Percentiles rank a stretch among this genome's conserved stretches.
These are phyloP conservation scores for Holacanthella duospinosa DNA, from an alignment of 2,888 invertebrate genomes.

Conservation along the genomic window DNA sequence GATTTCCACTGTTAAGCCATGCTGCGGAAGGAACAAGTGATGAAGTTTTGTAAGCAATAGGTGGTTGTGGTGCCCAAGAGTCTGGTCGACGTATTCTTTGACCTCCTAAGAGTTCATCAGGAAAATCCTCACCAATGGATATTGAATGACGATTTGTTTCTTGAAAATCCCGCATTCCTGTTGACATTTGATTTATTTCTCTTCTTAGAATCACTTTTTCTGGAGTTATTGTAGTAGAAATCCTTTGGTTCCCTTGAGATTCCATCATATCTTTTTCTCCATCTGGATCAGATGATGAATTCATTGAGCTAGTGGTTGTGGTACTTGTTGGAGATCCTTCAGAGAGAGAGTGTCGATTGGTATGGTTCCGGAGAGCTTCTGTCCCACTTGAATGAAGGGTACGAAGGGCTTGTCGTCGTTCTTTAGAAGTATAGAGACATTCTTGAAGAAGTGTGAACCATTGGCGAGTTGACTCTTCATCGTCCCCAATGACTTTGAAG, in stretches of 20 bases:
- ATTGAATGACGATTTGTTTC: not conserved
- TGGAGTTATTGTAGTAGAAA: not conserved
- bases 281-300: not conserved
- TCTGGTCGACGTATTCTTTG: slow-evolving; percentile 14
- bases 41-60: slow-evolving; percentile 24
- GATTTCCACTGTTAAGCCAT: not conserved
- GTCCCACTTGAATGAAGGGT: slow-evolving; percentile 20
- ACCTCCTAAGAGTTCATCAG: not conserved
- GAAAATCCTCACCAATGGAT: not conserved
- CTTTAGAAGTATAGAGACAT: slow-evolving; percentile 54
- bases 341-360: not conserved
- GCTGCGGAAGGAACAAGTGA: slow-evolving; percentile 20
- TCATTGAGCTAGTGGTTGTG: not conserved
- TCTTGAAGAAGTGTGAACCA: slow-evolving; percentile 57
- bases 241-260: not conserved
- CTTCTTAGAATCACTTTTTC: not conserved
- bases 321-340: not conserved
- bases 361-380: not conserved
- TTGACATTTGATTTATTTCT: not conserved
- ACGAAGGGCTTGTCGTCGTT: slow-evolving; percentile 50
- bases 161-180: too few relatives aligned
- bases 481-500: slow-evolving; percentile 42
- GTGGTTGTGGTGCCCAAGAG: slow-evolving; percentile 25
- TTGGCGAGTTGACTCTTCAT: slow-evolving; percentile 50
- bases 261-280: not conserved